Conservation (phyloP, 2,888 invertebrate genomes). For the Shargacucullia verbasci region DNA sequence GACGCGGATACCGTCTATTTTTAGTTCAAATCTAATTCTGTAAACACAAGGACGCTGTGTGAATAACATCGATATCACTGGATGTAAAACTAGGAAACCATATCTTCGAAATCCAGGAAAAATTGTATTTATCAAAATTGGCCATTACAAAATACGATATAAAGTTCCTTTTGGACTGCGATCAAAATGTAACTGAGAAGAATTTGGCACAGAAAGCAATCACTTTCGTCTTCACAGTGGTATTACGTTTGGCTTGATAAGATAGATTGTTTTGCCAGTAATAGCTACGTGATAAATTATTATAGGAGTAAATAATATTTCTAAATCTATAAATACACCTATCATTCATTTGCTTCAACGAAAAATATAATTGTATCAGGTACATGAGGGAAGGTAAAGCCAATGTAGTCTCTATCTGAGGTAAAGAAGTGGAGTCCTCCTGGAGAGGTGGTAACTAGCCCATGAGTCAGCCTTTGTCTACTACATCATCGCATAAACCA, state of each 20-base stretch:
- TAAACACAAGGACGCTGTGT: constrained; percentile 7
- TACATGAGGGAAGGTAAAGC: too few species aligned
- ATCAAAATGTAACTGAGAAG: neutral
- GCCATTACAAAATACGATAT: neutral
- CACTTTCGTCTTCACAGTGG: constrained; percentile 24
- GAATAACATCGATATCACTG: constrained; percentile 11
- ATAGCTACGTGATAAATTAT: constrained; percentile 1
- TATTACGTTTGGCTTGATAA: constrained; percentile 42
- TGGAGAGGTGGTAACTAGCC: too few species aligned
- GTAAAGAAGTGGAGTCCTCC: too few species aligned
- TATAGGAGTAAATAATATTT: constrained; percentile 21
- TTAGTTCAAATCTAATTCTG: constrained; percentile 21
- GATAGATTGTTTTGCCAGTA: constrained; percentile 31
- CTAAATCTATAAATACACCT: too few species aligned
- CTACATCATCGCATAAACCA: too few species aligned
- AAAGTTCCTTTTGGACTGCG: constrained; percentile 17
- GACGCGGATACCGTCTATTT: constrained; percentile 24
- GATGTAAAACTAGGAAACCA: constrained; percentile 11
- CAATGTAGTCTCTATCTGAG: too few species aligned
- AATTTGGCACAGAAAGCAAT: constrained; percentile 38
- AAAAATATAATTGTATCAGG: too few species aligned
- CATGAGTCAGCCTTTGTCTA: too few species aligned
- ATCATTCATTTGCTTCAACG: too few species aligned
- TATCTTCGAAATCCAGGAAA: neutral
- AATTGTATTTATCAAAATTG: neutral